These are phyloP conservation scores for Adineta ricciae DNA, from an alignment of 2,888 invertebrate species.

Conservation along the genomic window DNA sequence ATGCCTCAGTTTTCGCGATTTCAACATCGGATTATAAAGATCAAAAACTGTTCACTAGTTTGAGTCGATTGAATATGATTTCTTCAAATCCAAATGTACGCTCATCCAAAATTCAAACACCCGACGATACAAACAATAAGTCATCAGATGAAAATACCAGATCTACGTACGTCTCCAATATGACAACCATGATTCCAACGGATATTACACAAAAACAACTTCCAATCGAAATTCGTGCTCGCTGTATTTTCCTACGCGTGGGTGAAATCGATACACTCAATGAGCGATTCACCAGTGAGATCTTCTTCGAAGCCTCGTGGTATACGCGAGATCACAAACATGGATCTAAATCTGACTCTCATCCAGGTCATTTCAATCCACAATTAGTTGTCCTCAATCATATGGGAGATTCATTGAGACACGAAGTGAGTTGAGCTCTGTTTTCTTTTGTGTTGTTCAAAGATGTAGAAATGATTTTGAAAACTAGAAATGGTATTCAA, in stretches of 20 bases:
- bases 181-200: background rate
- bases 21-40: background rate
- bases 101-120: background rate
- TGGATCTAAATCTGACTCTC: background rate
- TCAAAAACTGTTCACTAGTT: background rate
- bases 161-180: background rate
- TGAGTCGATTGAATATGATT: background rate
- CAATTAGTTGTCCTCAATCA: background rate
- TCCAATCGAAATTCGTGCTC: background rate
- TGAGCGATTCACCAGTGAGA: background rate
- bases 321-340: background rate
- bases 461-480: no score
- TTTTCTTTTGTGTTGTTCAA: no score
- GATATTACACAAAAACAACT: background rate
- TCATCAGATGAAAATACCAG: background rate
- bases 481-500: constrained; percentile 7
- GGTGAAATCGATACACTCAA: constrained; percentile 16
- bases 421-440: background rate
- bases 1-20: background rate
- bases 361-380: background rate
- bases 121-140: background rate
- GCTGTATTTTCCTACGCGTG: constrained; percentile 11
- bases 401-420: background rate
- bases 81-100: background rate
- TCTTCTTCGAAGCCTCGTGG: background rate